Evolutionary conservation across 2,888 invertebrate genomes (phyloP), one percentile per base, ranked within the genome.

Genomic region (Slavum lentiscoides): DNA sequence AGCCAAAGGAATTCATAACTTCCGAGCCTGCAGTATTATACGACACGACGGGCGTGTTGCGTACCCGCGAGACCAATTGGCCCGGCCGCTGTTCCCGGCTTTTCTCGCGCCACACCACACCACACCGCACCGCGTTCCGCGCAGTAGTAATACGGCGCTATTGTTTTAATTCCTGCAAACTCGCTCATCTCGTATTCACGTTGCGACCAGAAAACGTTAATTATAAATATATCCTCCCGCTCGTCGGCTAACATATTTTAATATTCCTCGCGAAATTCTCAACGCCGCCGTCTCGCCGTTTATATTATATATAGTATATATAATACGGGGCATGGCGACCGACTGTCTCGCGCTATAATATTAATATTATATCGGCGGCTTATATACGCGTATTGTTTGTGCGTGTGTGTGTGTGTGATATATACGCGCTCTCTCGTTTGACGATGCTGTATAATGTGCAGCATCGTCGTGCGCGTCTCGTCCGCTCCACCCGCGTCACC

Each of bases 21-120:
- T 30, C 69, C 59, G 19, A 66, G 68, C 19, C 61, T n/a, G 49
- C 19, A n/a, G n/a, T n/a, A 30, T 30, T 2, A 30, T 30, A 30
- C 30, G 30, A 30, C 30, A 17, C 15, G 5, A 17, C 15, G 13
- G 53, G 15, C 53, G 53, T 19, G 55, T 6, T 19, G 37, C 64
- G 55, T 70, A 62, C 77, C 77, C 77, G 77, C 77, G 77, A 80
- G 77, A 80, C 77, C 77, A 58, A 80, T 80, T 68, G 69, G 30
- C 55, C 61, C 55, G 53, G 53, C 1, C 1, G 59, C 58, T 39
- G 30, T 30, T 30, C 30, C 62, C 23, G 21, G 23, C 62, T 74
- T 55, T 69, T 2, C 30, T 43, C 67, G 21, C 19, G 21, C n/a
- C 19, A 19, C 30, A n/a, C n/a, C 23, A 19, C 23, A 7, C 7